Evolutionary conservation across 64 coral and sea anemone genomes (phyloP), one percentile per base, ranked within the genome.

Genomic region (Porites australiensis): DNA sequence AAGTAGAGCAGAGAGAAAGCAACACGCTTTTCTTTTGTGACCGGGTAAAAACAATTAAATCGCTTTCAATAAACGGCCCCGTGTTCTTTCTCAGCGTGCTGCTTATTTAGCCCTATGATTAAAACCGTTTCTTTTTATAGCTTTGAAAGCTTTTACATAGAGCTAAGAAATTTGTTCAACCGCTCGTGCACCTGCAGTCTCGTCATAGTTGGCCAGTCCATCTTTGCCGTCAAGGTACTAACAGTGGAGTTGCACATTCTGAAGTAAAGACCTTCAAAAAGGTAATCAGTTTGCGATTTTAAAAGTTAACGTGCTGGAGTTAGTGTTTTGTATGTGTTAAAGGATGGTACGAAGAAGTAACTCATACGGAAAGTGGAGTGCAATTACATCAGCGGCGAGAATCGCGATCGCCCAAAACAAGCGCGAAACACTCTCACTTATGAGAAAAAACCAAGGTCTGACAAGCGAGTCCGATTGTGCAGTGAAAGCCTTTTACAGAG

Each of bases 401-500:
- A 68, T 84, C 3, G 81, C 81, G 50, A 46, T 18, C 19, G 81
- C 63, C 18, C 67, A 18, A 84, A 84, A 84, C 81, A 84, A 84
- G 8, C 81, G 81, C 4, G 81, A 84, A 69, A 68, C 81, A 13
- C 21, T 66, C 8, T 23, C 64, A 23, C 81, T 84, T 48, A 63
- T 19, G 10, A 49, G 64, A 27, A 16, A 61, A 44, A 84, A 46
- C 44, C 21, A 22, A 84, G 81, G 63, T 10, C 64, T 84, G 16
- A 68, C 45, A 2, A n/a, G 62, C 58, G 43, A 50, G 46, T 50
- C 44, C 2, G 63, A 84, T 19, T 15, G 81, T 12, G 64, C 81
- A 13, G 3, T 84, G 8, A 14, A 18, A 84, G 51, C 13, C 47
- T 84, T 84, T 65, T 84, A 50, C 63, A 84, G 44, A 53, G 81